phyloP scores from a whole-genome alignment of 2,113 vertebrate species.

The Athene cunicularia region DNA sequence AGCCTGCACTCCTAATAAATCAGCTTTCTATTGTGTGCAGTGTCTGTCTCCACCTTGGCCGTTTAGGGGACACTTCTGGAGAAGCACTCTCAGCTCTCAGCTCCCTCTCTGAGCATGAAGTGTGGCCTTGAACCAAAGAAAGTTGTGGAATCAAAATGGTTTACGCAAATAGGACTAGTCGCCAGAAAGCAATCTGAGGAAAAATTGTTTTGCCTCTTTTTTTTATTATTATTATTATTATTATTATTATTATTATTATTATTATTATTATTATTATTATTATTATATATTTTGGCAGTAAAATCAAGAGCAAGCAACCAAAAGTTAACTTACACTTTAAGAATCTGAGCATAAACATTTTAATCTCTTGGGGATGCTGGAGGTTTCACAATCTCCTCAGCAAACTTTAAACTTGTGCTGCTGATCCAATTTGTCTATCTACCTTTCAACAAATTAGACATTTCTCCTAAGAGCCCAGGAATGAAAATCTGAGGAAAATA shows the following conservation, averaged over 20 bases:
- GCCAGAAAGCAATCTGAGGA: neutral
- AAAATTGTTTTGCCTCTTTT: neutral
- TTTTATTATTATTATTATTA: neutral
- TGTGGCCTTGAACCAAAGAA: neutral
- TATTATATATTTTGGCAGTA: neutral
- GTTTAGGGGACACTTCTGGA: neutral
- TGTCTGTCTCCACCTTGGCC: neutral
- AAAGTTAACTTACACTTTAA: neutral
- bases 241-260: too few species aligned
- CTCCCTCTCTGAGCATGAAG: neutral
- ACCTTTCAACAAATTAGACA: neutral
- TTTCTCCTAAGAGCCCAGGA: neutral
- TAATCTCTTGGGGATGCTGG: neutral
- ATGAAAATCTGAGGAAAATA: neutral
- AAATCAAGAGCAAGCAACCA: neutral
- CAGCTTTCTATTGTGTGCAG: neutral
- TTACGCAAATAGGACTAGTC: neutral
- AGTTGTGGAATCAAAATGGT: neutral
- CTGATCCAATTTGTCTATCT: neutral
- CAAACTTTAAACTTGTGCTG: neutral
- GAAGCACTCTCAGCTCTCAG: neutral
- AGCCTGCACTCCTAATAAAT: neutral
- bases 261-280: neutral
- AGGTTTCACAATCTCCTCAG: conserved; percentile 9
- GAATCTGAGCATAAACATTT: neutral